Evolutionary conservation across 2,888 invertebrate species (phyloP), one percentile per base, ranked within the genome.

Genomic region (Drosophila kuntzei): DNA sequence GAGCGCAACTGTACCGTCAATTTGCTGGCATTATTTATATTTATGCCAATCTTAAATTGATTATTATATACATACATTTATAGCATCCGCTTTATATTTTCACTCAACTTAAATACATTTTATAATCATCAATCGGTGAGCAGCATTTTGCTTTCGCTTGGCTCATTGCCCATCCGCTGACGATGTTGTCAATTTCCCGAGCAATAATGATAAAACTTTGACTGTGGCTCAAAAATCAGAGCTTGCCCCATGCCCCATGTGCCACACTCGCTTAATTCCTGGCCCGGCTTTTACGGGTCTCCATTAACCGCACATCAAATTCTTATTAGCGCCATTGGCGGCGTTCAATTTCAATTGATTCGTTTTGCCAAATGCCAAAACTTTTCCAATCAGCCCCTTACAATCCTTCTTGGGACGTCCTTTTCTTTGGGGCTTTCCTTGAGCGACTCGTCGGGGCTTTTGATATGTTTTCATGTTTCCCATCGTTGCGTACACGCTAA

Each of bases 291-390:
- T 41, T 29, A 16, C 51, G 44, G 14, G 65, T 47, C 59, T 65
- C 80, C 71, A 79, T 74, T 79, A 86, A 77, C 88, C 80, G 86
- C 88, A 88, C 83, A 88, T 84, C 87, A 88, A 84, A 88, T 73
- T 84, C 83, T 83, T 87, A 83, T 83, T 83, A 83, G 88, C 83
- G 86, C 83, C 77, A 71, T 71, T 67, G 79, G 37, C 59, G 46
- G 49, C 55, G 71, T 71, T 83, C 83, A 79, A 85, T 83, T 83
- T 83, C 83, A 83, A 83, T 83, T 83, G 88, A 83, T 83, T 85
- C 73, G 85, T 67, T 70, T 64, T 68, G 62, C 66, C 68, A 68
- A 62, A 63, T 76, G 62, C 61, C 76, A 76, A 79, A 79, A 84
- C 80, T 84, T 84, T 84, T 84, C 88, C 84, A 84, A 84, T 84